Evolutionary conservation across 2,888 invertebrate genomes (phyloP).

Genomic region (Epirrhoe alternata): DNA sequence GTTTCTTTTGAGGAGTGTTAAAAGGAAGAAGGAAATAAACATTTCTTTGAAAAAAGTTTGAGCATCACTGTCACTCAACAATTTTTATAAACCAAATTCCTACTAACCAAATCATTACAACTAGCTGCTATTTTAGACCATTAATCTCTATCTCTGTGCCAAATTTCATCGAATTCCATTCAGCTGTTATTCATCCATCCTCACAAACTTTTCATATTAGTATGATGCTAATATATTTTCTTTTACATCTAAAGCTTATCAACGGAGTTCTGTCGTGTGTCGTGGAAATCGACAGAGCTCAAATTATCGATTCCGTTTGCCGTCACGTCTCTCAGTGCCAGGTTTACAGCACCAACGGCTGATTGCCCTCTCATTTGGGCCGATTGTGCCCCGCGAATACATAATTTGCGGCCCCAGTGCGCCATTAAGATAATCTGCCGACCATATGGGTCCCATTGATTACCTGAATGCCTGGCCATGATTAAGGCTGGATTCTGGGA

Average conservation of each 20-base stretch:
- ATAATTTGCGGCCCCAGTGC: constrained; percentile 71
- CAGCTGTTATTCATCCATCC: no score
- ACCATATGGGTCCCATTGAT: constrained; percentile 65
- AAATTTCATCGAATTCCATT: no score
- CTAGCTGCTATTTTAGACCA: no score
- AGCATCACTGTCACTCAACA: no score
- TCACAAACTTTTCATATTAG: no score
- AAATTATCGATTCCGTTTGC: constrained; percentile 68
- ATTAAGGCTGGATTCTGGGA: constrained; percentile 37
- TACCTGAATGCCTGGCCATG: constrained; percentile 47
- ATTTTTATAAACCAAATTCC: no score
- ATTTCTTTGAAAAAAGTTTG: no score
- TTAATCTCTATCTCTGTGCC: no score
- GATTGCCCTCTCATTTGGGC: constrained; percentile 82
- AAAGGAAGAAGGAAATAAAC: no score
- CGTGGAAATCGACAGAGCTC: constrained; percentile 40
- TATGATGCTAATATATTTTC: no score
- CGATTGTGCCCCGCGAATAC: constrained; percentile 80
- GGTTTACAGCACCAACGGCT: constrained; percentile 66
- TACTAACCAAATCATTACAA: no score
- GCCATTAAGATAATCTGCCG: constrained; percentile 79
- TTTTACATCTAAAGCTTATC: background rate
- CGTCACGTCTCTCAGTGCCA: constrained; percentile 66
- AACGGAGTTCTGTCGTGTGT: constrained; percentile 15
- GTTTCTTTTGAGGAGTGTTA: no score